Base-by-base conservation (phyloP, 2,797 vertebrate genomes). In the Onychomys arenicola region DNA sequence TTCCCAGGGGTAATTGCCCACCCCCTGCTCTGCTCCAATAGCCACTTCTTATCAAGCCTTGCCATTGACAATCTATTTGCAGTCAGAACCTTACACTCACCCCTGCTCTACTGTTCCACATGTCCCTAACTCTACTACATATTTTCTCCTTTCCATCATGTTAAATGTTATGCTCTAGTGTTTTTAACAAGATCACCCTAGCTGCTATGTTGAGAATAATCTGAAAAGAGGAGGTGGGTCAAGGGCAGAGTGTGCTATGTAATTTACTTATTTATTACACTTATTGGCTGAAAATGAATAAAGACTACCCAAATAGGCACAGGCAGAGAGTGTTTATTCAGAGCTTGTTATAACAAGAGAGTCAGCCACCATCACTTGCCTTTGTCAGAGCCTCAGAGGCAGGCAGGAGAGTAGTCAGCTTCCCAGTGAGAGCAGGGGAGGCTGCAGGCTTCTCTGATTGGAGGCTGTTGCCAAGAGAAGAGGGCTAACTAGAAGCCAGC, bases 221-320 rank as follows among this genome's bases (percentile, higher is more conserved):
- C 55, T 43, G 55, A 91, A 91, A 86, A 37, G 43, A 34, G 40
- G 59, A 2, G 55, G 40, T 16, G 57, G 49, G 90, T 90, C 57
- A 80, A 83, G 78, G 71, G 57, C 17, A 94, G 86, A 94, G 32
- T 43, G 34, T 25, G 4, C 57, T 73, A 14, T 75, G 29, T 80
- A 76, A 80, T 93, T 97, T 85, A 59, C 84, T 96, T 94, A 86
- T 92, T 92, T 89, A 37, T 92, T 76, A 27, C 80, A 46, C 46
- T 76, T 92, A 85, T 78, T 91, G 71, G 77, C 89, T 94, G 5
- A 49, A 59, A 93, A 80, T 91, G 89, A 90, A 93, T 81, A 82
- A 91, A 94, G 90, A 34, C 69, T 80, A 14, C 69, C 46, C 92
- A 52, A 29, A 61, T 46, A 75, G 73, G 25, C 85, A 77, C 55